Evolutionary conservation across 2,113 vertebrate species (phyloP).

Genomic region (human): GRCh38 chr7:30631001-30631500

Average conservation of each 20-base stretch:
- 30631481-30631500: conserved; percentile 98
- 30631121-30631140: neutral
- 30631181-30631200: neutral
- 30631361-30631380: neutral
- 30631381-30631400: neutral
- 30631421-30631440: conserved; percentile 43
- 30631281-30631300: neutral
- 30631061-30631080: neutral
- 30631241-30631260: neutral
- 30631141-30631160: neutral
- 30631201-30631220: neutral
- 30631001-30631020: neutral
- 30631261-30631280: neutral
- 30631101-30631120: neutral
- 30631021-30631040: neutral
- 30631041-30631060: neutral
- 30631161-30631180: neutral
- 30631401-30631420: conserved; percentile 8
- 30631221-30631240: neutral
- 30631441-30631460: conserved; percentile 95
- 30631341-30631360: neutral
- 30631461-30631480: conserved; percentile 95
- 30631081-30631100: neutral
- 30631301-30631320: neutral
- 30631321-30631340: neutral